A percentile compares a stretch with the other conserved stretches of the same genome.
Conservation (phyloP, 37 sponge, comb jelly and placozoan genomes). For the Beroe forskalii region DNA sequence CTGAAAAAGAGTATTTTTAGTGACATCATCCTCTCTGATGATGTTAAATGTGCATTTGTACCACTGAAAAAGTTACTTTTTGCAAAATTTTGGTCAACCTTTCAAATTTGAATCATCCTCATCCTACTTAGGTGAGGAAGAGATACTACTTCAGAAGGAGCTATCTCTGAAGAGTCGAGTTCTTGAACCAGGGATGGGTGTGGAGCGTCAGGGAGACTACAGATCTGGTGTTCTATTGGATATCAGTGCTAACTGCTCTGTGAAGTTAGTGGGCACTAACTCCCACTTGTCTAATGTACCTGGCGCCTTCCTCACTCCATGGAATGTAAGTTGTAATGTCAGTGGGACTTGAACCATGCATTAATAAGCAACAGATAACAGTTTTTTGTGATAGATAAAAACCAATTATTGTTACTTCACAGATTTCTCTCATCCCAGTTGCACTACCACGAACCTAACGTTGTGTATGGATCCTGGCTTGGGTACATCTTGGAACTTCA, state of each 20-base stretch:
- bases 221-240: constrained; percentile 31
- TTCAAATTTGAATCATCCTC: too few species aligned
- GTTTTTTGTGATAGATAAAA: too few species aligned
- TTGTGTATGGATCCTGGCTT: constrained; percentile 41
- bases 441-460: constrained; percentile 58
- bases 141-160: constrained; percentile 41
- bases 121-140: constrained; percentile 55
- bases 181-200: constrained; percentile 50
- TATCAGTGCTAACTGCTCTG: constrained; percentile 55
- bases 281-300: constrained; percentile 30
- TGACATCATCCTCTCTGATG: too few species aligned
- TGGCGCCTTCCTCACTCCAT: constrained; percentile 30
- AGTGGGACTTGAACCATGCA: not conserved
- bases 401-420: too few species aligned
- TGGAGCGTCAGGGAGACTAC: not conserved
- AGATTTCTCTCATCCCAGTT: constrained; percentile 10
- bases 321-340: constrained; percentile 34
- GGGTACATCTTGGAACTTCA: constrained; percentile 55
- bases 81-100: too few species aligned
- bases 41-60: too few species aligned
- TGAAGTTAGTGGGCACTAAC: constrained; percentile 46
- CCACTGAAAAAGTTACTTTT: too few species aligned
- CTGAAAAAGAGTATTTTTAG: too few species aligned
- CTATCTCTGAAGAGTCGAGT: constrained; percentile 26
- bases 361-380: not conserved